phyloP scores from a whole-genome alignment of 2,888 invertebrate species.

The Melanargia galathea region DNA sequence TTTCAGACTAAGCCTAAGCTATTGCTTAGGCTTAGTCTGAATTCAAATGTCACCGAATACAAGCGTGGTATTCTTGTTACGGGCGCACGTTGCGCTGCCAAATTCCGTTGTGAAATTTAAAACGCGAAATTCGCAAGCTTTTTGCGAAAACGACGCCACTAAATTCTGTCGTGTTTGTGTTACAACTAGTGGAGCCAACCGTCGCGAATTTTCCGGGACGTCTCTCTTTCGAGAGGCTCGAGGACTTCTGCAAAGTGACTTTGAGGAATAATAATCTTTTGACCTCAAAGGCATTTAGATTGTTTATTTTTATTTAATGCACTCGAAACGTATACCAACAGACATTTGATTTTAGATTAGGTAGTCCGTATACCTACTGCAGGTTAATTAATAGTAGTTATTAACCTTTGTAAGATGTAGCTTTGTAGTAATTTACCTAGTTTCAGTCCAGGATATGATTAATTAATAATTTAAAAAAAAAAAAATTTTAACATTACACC shows the following conservation, averaged over 20 bases:
- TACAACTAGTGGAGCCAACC: slow-evolving; percentile 2
- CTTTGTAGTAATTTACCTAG: too few species aligned
- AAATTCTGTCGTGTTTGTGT: slow-evolving; percentile 2
- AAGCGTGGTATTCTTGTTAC: slow-evolving; percentile 7
- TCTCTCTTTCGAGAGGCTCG: background rate
- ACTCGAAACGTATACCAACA: background rate
- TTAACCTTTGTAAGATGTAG: too few species aligned
- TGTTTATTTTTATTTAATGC: background rate
- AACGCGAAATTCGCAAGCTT: slow-evolving; percentile 8
- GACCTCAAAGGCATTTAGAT: background rate
- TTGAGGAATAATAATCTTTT: background rate
- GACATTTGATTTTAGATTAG: background rate
- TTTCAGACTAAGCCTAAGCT: too few species aligned
- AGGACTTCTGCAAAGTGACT: background rate
- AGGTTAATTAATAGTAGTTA: too few species aligned
- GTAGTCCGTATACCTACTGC: background rate
- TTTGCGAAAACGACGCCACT: slow-evolving; percentile 3
- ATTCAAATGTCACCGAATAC: slow-evolving; percentile 4
- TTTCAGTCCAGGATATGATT: too few species aligned
- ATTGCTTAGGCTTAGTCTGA: background rate
- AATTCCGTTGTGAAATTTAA: slow-evolving; percentile 10
- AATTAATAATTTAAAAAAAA: too few species aligned
- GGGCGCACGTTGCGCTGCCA: slow-evolving; percentile 4
- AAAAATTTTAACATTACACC: too few species aligned
- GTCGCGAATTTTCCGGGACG: background rate